Percentiles rank a stretch among this genome's conserved stretches.
Evolutionary conservation across 2,888 invertebrate species (phyloP).

Genomic region (Sylvicola fuscatus): DNA sequence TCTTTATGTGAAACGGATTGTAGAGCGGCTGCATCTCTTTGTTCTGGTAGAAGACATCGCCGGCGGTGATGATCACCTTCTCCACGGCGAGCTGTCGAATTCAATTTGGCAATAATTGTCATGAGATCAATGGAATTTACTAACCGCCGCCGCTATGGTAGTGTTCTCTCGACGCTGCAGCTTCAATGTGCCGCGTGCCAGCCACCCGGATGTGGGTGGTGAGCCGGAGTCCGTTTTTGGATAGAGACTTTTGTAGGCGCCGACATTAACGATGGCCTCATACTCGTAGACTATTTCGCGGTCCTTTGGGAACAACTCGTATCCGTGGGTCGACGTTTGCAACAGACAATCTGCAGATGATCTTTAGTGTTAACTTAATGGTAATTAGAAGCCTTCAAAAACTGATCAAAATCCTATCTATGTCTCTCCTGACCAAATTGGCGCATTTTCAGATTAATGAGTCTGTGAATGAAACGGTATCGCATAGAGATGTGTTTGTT

Average conservation of each 20-base stretch:
- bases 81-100: slow-evolving; percentile 21
- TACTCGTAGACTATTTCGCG: slow-evolving; percentile 26
- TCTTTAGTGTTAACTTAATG: too few species aligned
- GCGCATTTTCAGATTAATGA: too few species aligned
- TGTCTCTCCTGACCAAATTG: too few species aligned
- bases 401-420: too few species aligned
- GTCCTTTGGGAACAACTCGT: slow-evolving; percentile 9
- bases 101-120: not conserved
- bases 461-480: too few species aligned
- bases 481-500: too few species aligned
- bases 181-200: slow-evolving; percentile 22
- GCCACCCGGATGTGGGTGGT: slow-evolving; percentile 24
- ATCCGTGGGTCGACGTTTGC: too few species aligned
- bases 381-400: too few species aligned
- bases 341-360: too few species aligned
- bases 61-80: slow-evolving; percentile 22
- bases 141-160: slow-evolving; percentile 22
- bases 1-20: slow-evolving; percentile 22
- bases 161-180: slow-evolving; percentile 18
- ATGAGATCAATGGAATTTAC: slow-evolving; percentile 10
- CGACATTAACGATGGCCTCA: slow-evolving; percentile 22
- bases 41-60: slow-evolving; percentile 23
- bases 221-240: slow-evolving; percentile 20
- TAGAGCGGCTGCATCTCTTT: slow-evolving; percentile 26
- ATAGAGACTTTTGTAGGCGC: slow-evolving; percentile 10